Evolutionary conservation across 2,113 vertebrate genomes (phyloP).

Genomic region (Columbina picui): DNA sequence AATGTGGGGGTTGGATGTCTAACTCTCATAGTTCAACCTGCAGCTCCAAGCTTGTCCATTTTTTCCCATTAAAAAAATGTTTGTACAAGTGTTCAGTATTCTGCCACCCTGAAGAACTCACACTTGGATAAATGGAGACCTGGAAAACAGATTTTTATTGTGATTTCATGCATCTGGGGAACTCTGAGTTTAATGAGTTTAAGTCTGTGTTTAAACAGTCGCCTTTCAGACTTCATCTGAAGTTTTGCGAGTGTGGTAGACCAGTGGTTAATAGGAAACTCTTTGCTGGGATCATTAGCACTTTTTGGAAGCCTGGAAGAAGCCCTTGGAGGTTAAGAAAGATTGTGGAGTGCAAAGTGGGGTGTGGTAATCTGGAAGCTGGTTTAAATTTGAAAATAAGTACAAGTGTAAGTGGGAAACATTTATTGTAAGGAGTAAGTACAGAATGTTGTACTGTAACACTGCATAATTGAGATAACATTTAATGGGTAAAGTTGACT

Average conservation of each 20-base stretch:
- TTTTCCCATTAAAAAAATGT: not conserved
- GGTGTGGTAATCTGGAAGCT: not conserved
- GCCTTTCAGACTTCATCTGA: not conserved
- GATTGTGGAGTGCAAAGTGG: not conserved
- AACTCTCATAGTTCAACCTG: not conserved
- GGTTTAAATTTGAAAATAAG: not conserved
- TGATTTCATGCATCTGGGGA: not conserved
- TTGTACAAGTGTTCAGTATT: not conserved
- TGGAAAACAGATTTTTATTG: not conserved
- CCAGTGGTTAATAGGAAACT: not conserved
- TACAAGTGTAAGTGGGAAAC: not conserved
- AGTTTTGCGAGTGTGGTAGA: not conserved
- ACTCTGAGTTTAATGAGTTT: not conserved
- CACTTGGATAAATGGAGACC: not conserved
- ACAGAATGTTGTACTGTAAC: not conserved
- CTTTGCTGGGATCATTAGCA: not conserved
- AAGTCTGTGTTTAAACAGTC: not conserved
- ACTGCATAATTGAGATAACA: not conserved
- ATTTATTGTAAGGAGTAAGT: not conserved
- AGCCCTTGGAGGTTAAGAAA: not conserved
- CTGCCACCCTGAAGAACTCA: not conserved
- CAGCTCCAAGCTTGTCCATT: not conserved
- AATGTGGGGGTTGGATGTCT: not conserved
- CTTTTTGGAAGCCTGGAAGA: not conserved
- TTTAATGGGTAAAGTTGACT: not conserved